A percentile compares a stretch with the other conserved stretches of the same genome.
These are phyloP conservation scores for Mionectes olivaceus DNA, from an alignment of 2,797 vertebrate species.

Conservation along the genomic window DNA sequence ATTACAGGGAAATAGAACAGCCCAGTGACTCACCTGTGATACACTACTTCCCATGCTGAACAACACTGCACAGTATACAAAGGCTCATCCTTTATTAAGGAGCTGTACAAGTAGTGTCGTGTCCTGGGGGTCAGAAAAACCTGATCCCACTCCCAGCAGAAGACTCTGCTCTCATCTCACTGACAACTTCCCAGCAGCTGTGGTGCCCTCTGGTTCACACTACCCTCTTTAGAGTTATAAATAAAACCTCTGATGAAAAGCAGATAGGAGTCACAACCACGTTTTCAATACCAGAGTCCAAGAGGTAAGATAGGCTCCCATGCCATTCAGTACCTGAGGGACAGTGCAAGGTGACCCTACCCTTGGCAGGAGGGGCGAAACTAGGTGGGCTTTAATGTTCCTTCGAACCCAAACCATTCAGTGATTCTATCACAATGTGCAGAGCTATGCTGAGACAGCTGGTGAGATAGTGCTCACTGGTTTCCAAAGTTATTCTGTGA, in stretches of 20 bases:
- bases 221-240: neutral
- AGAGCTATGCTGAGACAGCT: neutral
- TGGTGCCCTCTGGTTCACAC: neutral
- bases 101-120: neutral
- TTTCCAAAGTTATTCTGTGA: neutral
- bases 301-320: neutral
- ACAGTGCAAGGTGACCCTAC: neutral
- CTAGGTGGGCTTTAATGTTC: neutral
- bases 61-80: neutral
- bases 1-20: neutral
- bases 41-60: too few species aligned
- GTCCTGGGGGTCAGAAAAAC: neutral
- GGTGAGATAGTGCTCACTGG: neutral
- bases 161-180: neutral
- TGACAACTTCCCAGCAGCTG: neutral
- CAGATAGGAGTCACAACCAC: neutral
- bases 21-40: neutral
- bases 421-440: neutral
- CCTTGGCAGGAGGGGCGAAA: neutral
- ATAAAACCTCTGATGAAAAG: neutral
- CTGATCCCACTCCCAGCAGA: too few species aligned
- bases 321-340: neutral
- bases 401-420: neutral
- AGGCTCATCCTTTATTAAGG: neutral
- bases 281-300: neutral